Conservation (phyloP, 2,888 invertebrate genomes). For the Orthosia gracilis region DNA sequence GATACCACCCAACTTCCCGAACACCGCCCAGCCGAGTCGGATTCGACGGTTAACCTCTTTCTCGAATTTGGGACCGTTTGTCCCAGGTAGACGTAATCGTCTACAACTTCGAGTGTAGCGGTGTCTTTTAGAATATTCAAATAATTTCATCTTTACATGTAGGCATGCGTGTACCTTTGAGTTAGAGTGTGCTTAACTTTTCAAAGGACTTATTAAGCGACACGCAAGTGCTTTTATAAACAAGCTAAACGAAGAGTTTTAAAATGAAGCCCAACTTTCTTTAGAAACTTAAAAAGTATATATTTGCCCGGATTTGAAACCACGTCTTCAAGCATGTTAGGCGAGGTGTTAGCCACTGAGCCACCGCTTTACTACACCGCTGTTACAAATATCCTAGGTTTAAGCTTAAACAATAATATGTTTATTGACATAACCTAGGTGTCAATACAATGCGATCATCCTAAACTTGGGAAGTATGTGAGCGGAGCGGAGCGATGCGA, state of each 20-base stretch:
- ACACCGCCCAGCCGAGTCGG: too few species aligned
- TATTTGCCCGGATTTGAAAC: too few species aligned
- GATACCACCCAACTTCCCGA: too few species aligned
- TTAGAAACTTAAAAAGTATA: not conserved
- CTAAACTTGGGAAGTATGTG: slow-evolving; percentile 37
- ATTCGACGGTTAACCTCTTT: too few species aligned
- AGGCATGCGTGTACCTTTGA: not conserved
- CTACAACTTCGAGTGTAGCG: too few species aligned
- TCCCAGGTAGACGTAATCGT: too few species aligned
- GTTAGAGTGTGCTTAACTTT: slow-evolving; percentile 21
- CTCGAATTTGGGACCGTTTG: too few species aligned
- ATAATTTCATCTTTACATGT: not conserved
- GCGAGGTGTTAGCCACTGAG: too few species aligned
- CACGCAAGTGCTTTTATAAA: slow-evolving; percentile 27
- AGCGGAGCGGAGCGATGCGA: slow-evolving; percentile 12
- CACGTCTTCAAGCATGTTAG: too few species aligned
- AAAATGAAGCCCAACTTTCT: slow-evolving; percentile 15
- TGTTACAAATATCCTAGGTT: not conserved
- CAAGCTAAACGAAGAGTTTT: slow-evolving; percentile 1
- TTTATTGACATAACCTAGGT: not conserved
- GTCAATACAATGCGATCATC: not conserved
- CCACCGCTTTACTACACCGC: too few species aligned
- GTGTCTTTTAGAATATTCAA: too few species aligned
- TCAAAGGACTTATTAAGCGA: slow-evolving; percentile 1
- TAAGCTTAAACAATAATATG: not conserved